Evolutionary conservation across 2,797 vertebrate species (phyloP).

Genomic region (Alca torda): DNA sequence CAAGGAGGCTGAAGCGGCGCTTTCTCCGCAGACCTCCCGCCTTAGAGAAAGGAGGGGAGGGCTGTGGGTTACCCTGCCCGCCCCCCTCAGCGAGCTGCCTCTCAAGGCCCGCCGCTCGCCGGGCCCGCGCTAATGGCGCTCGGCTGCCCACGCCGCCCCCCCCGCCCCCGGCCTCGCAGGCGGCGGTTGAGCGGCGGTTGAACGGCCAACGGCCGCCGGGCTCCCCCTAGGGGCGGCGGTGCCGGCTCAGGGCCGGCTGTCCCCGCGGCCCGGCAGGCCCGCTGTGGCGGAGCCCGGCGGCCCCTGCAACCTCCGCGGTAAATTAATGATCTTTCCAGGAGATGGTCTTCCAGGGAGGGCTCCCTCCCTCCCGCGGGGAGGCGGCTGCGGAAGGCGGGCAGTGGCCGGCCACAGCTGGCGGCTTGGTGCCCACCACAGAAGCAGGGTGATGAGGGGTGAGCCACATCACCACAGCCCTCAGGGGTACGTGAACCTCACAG

Average conservation of each 20-base stretch:
- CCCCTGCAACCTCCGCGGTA: no score
- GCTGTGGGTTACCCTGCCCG: neutral
- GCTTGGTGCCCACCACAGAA: no score
- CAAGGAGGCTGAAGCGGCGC: no score
- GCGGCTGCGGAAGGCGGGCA: neutral
- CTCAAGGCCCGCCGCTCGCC: neutral
- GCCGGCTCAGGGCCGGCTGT: neutral
- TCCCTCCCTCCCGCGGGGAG: neutral
- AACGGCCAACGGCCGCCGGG: slow-evolving; percentile 49
- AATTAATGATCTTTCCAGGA: neutral
- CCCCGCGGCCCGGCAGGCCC: neutral
- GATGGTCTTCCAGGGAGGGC: no score
- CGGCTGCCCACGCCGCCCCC: neutral
- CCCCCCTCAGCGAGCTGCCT: neutral
- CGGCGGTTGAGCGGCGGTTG: neutral
- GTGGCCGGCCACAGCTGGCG: neutral
- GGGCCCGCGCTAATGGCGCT: neutral
- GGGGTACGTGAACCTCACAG: fast-evolving
- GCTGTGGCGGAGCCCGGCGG: neutral
- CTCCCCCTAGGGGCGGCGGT: slow-evolving; percentile 72
- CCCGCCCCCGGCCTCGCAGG: neutral
- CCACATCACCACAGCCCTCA: fast-evolving
- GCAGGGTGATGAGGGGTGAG: neutral
- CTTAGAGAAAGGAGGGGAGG: neutral
- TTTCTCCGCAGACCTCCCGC: neutral